A percentile compares a stretch with the other conserved stretches of the same genome.
Evolutionary conservation across 2,888 invertebrate species (phyloP).

Genomic region (Trichacis sp.): DNA sequence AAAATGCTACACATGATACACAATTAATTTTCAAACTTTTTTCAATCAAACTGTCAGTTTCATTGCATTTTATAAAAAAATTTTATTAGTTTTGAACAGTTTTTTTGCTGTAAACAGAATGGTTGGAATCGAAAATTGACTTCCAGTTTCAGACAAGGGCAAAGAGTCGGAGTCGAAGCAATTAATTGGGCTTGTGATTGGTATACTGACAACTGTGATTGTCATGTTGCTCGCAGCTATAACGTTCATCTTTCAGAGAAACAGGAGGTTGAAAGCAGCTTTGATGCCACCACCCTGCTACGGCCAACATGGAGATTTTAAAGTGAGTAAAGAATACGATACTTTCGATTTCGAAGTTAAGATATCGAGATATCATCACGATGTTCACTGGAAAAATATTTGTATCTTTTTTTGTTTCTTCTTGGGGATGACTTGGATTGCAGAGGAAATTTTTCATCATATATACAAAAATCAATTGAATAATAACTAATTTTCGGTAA

Average conservation of each 20-base stretch:
- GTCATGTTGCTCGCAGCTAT: constrained; percentile 78
- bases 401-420: no score
- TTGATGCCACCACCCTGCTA: constrained; percentile 60
- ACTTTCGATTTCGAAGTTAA: constrained; percentile 1
- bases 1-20: no score
- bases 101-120: not conserved
- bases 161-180: constrained; percentile 73
- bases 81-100: no score
- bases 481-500: no score
- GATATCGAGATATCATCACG: no score
- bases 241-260: constrained; percentile 77
- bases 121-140: not conserved
- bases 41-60: no score
- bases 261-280: constrained; percentile 72
- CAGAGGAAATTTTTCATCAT: no score
- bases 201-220: constrained; percentile 79
- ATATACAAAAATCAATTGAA: no score
- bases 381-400: no score
- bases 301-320: constrained; percentile 62
- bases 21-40: no score
- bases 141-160: constrained; percentile 70
- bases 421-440: no score
- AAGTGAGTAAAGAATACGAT: constrained; percentile 48
- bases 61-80: no score
- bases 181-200: constrained; percentile 78